Conservation (phyloP, 2,113 vertebrate species). For the Cryptotis parvus region DNA sequence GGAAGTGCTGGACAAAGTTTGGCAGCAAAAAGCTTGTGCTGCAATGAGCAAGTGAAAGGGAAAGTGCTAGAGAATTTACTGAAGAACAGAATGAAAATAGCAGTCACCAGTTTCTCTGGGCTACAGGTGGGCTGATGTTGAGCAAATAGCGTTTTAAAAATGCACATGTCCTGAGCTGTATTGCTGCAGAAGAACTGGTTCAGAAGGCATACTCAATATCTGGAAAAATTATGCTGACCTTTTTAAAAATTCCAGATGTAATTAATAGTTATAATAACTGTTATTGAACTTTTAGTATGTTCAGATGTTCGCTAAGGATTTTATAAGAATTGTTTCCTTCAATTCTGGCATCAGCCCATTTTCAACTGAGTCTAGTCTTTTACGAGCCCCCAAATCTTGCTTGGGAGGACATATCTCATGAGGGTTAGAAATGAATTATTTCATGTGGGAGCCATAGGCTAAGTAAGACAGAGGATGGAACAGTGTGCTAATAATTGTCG, state of each 20-base stretch:
- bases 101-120: too few relatives aligned
- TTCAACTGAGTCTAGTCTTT: neutral
- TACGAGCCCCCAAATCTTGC: neutral
- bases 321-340: neutral
- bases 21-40: neutral
- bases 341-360: neutral
- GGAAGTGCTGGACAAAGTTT: neutral
- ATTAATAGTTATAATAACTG: neutral
- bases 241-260: neutral
- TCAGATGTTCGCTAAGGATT: neutral
- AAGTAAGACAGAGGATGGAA: too few relatives aligned
- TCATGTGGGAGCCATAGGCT: too few relatives aligned
- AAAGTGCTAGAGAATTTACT: neutral
- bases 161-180: neutral
- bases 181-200: neutral
- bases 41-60: neutral
- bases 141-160: neutral
- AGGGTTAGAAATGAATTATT: neutral
- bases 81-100: neutral
- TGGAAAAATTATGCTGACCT: neutral
- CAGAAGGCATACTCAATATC: neutral
- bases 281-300: neutral
- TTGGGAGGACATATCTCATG: neutral
- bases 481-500: too few relatives aligned
- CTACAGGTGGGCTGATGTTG: neutral